Evolutionary conservation across 2,797 vertebrate genomes (phyloP).

Genomic region (Aldrovandia affinis): DNA sequence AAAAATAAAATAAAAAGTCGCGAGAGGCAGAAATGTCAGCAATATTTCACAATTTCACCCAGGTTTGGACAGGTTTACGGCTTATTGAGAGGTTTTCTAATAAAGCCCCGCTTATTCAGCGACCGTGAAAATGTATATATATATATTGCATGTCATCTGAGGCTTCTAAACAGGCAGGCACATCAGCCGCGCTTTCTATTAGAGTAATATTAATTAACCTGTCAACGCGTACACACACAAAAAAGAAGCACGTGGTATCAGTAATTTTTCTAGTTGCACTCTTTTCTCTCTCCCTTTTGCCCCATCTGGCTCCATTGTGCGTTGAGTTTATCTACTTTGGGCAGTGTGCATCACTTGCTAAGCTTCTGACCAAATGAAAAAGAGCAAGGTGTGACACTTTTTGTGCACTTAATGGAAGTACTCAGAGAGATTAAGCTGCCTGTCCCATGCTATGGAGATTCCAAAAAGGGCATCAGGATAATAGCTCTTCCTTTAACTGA

Average conservation of each 20-base stretch:
- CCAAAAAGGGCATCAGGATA: background rate
- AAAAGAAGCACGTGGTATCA: background rate
- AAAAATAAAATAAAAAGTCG: constrained; percentile 6
- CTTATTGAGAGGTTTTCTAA: constrained; percentile 23
- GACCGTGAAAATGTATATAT: background rate
- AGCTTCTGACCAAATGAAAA: background rate
- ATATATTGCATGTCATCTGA: background rate
- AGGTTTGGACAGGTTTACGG: constrained; percentile 23
- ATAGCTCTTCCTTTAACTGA: constrained; percentile 5
- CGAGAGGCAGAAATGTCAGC: constrained; percentile 20
- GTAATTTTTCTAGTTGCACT: constrained; percentile 17
- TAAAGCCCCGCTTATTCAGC: constrained; percentile 12
- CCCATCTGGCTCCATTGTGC: background rate
- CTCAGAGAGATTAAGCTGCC: background rate
- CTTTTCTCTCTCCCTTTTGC: background rate
- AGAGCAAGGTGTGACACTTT: background rate
- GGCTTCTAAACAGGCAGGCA: background rate
- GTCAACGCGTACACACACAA: constrained; percentile 10
- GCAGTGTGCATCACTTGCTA: background rate
- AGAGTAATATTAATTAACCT: constrained; percentile 20
- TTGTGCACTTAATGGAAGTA: background rate
- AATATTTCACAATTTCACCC: constrained; percentile 1
- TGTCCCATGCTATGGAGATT: constrained; percentile 13
- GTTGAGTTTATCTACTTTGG: background rate
- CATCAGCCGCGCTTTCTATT: constrained; percentile 8